Conservation (phyloP, 2,888 invertebrate species). For the Harpalus rufipes region DNA sequence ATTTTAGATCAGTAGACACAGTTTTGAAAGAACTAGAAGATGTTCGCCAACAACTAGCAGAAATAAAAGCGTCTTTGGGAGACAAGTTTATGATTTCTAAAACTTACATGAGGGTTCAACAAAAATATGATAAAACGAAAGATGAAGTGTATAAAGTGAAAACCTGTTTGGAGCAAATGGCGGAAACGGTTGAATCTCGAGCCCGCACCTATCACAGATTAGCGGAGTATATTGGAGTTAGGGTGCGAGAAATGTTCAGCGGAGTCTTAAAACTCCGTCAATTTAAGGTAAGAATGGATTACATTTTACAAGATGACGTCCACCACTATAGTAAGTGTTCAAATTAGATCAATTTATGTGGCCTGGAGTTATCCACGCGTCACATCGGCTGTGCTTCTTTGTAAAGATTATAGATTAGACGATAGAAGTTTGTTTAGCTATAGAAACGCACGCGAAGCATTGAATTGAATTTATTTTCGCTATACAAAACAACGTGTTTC, state of each 20-base stretch:
- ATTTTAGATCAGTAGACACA: constrained; percentile 63
- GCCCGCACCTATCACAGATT: constrained; percentile 74
- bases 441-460: too few species aligned
- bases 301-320: background rate
- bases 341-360: too few species aligned
- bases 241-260: constrained; percentile 78
- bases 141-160: constrained; percentile 72
- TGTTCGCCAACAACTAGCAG: constrained; percentile 76
- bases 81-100: constrained; percentile 68
- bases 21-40: constrained; percentile 76
- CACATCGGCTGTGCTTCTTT: too few species aligned
- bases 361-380: too few species aligned
- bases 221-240: constrained; percentile 75
- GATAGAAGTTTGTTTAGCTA: too few species aligned
- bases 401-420: too few species aligned
- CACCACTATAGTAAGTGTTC: too few species aligned
- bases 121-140: constrained; percentile 73
- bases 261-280: constrained; percentile 80
- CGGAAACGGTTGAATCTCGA: constrained; percentile 73
- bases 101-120: constrained; percentile 73
- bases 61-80: constrained; percentile 76
- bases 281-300: constrained; percentile 78
- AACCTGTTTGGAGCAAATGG: constrained; percentile 71
- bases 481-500: too few species aligned
- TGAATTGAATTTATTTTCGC: too few species aligned